Base-by-base conservation (phyloP, 2,113 vertebrate genomes). In the Pterocles burchelli region DNA sequence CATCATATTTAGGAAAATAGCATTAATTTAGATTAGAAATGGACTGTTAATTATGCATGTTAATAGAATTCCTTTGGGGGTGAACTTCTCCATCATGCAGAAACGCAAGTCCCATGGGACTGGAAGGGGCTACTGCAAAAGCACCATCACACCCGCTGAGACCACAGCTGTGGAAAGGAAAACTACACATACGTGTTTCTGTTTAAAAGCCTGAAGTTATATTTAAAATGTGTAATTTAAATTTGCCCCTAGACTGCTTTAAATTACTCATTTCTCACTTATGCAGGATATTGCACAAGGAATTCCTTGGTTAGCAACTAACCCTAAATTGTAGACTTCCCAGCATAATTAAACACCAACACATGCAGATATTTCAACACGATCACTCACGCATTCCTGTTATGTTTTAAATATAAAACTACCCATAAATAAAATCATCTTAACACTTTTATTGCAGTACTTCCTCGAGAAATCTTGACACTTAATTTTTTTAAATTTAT, bases 211-310 rank as follows among this genome's bases (percentile, higher is more conserved):
- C 90, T 95, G 88, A 95, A 94, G 96, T 97, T 97, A 77, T 96
- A 86, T 97, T 97, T 97, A 95, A 97, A 97, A 97, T 94, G 62
- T 98, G 86, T 97, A 97, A 98, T 98, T 98, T 97, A 98, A 96
- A 97, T 96, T 97, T 97, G 95, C 96, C 97, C 97, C 97, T 88
- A 96, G 97, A 98, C 97, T 97, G 76, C 94, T 97, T 95, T 95
- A 95, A 97, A 97, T 98, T 98, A 98, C 95, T 98, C 97, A 96
- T 98, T 96, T 96, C 88, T 97, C 97, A 97, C 95, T 97, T 96
- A 96, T 92, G 95, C 95, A 98, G 97, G 96, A 95, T 98, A 98
- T 98, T 98, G 97, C 94, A 97, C 96, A 96, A 98, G 96, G 94
- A 98, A 97, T 98, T 97, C 95, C 88, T 98, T 67, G 84, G 93